A percentile compares a stretch with the other conserved stretches of the same genome.
Evolutionary conservation across 2,888 invertebrate genomes (phyloP).

Genomic region (Deilephila porcellus): DNA sequence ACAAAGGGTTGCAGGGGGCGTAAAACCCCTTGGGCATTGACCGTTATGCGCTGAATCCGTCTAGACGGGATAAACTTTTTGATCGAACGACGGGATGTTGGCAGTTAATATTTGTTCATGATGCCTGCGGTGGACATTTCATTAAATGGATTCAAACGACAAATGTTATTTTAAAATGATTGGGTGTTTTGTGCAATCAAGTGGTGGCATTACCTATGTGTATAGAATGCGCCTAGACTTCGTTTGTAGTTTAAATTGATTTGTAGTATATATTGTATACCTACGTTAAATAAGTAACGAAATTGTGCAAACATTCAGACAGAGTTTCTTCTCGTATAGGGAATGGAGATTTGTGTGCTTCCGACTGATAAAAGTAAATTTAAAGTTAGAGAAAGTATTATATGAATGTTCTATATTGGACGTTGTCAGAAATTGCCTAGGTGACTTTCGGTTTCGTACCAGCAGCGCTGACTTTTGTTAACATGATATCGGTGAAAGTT

Average conservation of each 20-base stretch:
- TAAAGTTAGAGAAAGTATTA: conserved; percentile 6
- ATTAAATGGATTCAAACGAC: not conserved
- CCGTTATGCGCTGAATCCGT: conserved; percentile 40
- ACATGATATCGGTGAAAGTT: conserved; percentile 65
- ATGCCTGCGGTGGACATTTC: not conserved
- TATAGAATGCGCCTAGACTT: not conserved
- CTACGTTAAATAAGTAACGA: no score
- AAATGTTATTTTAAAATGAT: not conserved
- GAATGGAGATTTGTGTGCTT: not conserved
- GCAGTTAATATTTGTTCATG: conserved; percentile 43
- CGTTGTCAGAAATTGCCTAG: conserved; percentile 21
- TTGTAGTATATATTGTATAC: no score
- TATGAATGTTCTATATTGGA: not conserved
- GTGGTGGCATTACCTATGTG: not conserved
- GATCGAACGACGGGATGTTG: conserved; percentile 42
- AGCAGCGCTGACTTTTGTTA: conserved; percentile 59
- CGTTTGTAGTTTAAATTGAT: no score
- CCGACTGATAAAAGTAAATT: conserved; percentile 5
- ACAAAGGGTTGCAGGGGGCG: conserved; percentile 1
- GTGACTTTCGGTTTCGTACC: conserved; percentile 27
- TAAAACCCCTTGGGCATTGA: conserved; percentile 19
- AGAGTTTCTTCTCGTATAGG: no score
- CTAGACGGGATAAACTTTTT: conserved; percentile 55
- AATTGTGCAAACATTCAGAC: no score
- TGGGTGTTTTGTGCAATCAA: not conserved